Percentiles rank a stretch among this genome's conserved stretches.
These are phyloP conservation scores for Nesogale talazaci DNA, from an alignment of 2,113 vertebrate genomes.

Conservation along the genomic window DNA sequence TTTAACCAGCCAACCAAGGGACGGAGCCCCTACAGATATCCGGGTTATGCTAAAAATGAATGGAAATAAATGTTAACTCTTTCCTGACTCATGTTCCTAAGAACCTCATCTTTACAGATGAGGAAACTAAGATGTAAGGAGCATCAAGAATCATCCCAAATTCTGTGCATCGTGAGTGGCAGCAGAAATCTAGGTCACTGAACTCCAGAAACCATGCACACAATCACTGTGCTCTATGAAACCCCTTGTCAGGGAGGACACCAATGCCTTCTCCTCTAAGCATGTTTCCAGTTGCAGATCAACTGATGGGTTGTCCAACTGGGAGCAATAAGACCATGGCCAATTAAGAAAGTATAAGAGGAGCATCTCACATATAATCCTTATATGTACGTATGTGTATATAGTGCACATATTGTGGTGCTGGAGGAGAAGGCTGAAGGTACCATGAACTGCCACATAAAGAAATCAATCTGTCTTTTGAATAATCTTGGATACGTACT, in stretches of 20 bases:
- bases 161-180: not conserved
- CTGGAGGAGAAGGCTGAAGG: too few species aligned
- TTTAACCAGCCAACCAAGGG: not conserved
- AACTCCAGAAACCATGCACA: not conserved
- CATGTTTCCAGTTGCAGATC: not conserved
- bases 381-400: too few species aligned
- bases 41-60: not conserved
- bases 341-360: too few species aligned
- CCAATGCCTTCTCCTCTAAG: too few species aligned
- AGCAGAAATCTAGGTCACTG: not conserved
- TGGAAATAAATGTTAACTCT: not conserved
- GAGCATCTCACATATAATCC: too few species aligned
- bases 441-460: too few species aligned
- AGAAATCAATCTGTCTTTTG: too few species aligned
- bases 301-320: not conserved
- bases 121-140: not conserved
- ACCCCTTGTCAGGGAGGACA: accelerated
- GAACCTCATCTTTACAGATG: not conserved
- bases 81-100: not conserved
- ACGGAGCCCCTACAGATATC: not conserved
- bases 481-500: too few species aligned
- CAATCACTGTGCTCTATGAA: not conserved
- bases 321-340: too few species aligned
- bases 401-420: too few species aligned
- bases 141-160: not conserved